phyloP scores from a whole-genome alignment of 1,140 invertebrate species.

The Drosophila grimshawi region DNA sequence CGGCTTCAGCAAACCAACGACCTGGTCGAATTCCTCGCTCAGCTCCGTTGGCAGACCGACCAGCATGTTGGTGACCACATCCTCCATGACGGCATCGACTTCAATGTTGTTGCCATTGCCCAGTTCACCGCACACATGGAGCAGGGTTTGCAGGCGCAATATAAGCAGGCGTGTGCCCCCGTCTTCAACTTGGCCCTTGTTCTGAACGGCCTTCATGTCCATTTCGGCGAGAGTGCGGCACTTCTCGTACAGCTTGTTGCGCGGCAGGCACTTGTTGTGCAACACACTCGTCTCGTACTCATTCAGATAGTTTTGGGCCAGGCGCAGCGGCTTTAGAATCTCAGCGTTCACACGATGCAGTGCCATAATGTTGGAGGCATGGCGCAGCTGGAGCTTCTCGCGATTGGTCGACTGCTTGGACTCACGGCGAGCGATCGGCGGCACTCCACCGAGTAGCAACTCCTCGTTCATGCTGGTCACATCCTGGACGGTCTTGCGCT shows the following conservation, averaged over 20 bases:
- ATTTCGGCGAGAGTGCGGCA: slow-evolving; percentile 50
- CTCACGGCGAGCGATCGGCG: slow-evolving; percentile 27
- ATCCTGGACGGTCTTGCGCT: slow-evolving; percentile 38
- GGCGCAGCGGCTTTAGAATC: slow-evolving; percentile 34
- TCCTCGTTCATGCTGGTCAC: slow-evolving; percentile 46
- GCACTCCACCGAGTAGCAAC: not conserved
- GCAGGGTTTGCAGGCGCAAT: slow-evolving; percentile 46
- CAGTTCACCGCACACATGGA: slow-evolving; percentile 44
- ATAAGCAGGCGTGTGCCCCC: slow-evolving; percentile 33
- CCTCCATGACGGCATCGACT: slow-evolving; percentile 30
- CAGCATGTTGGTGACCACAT: slow-evolving; percentile 27
- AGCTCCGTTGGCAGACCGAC: slow-evolving; percentile 12
- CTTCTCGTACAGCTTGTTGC: slow-evolving; percentile 32
- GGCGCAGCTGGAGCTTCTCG: slow-evolving; percentile 43
- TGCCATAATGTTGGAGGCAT: slow-evolving; percentile 29
- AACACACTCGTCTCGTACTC: slow-evolving; percentile 12
- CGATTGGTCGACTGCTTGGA: slow-evolving; percentile 21
- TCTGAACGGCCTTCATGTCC: slow-evolving; percentile 34
- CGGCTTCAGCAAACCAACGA: not conserved
- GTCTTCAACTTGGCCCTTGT: not conserved
- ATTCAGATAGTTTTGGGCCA: slow-evolving; percentile 31
- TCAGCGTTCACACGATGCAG: slow-evolving; percentile 56
- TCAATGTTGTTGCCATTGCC: slow-evolving; percentile 38
- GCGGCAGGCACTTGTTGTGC: not conserved
- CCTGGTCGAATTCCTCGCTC: slow-evolving; percentile 4